phyloP scores from a whole-genome alignment of 2,797 vertebrate genomes.

The Rhinatrema bivittatum region DNA sequence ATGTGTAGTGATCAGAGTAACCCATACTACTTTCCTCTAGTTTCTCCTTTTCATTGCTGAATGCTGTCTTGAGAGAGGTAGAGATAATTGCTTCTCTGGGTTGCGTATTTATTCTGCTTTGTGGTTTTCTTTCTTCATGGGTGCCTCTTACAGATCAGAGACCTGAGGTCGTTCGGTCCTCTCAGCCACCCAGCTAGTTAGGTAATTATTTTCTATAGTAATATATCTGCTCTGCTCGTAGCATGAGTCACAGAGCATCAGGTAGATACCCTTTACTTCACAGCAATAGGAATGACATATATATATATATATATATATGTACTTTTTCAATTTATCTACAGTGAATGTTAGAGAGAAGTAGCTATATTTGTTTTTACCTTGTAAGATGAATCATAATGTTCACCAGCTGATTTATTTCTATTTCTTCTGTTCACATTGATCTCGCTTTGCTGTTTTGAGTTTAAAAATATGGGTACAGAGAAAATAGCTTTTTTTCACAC shows the following conservation, averaged over 20 bases:
- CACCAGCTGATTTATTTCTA: slow-evolving; percentile 45
- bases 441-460: slow-evolving; percentile 24
- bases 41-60: slow-evolving; percentile 3
- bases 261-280: slow-evolving; percentile 14
- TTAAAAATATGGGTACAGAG: slow-evolving; percentile 36
- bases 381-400: slow-evolving; percentile 50
- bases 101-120: no score
- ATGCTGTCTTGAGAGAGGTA: neutral
- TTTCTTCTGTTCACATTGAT: slow-evolving; percentile 37
- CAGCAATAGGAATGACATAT: slow-evolving; percentile 42
- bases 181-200: no score
- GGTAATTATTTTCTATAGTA: slow-evolving; percentile 31
- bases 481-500: slow-evolving; percentile 28
- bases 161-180: no score
- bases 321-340: slow-evolving; percentile 53
- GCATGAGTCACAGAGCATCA: slow-evolving; percentile 22
- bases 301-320: no score
- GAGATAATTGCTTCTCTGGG: no score
- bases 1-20: no score
- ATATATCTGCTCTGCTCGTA: slow-evolving; percentile 28
- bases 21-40: no score
- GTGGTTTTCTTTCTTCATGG: no score
- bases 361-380: slow-evolving; percentile 43
- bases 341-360: slow-evolving; percentile 41
- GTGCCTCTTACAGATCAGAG: no score